phyloP scores from a whole-genome alignment of 1,140 invertebrate species.

The Hylaeus anthracinus region DNA sequence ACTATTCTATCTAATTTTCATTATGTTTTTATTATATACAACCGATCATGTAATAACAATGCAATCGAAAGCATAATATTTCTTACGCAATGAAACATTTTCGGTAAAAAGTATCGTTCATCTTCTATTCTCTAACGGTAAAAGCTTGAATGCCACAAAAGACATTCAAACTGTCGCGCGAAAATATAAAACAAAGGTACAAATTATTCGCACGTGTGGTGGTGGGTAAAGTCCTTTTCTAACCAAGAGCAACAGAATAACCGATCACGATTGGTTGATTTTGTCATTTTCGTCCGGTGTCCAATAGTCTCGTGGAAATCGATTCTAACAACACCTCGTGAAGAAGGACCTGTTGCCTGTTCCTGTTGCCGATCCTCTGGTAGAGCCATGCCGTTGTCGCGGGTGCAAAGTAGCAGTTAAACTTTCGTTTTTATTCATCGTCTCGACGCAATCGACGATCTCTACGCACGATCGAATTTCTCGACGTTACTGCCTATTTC shows the following conservation, averaged over 20 bases:
- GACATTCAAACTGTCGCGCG: conserved; percentile 23
- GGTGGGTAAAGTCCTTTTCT: neutral
- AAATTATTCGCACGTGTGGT: no score
- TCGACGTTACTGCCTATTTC: neutral
- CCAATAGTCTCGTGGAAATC: conserved; percentile 31
- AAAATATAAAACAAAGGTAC: conserved; percentile 3
- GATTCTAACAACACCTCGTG: neutral
- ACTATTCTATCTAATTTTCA: neutral
- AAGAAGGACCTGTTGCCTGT: conserved; percentile 5
- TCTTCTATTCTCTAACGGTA: no score
- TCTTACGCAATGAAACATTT: no score
- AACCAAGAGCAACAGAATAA: neutral
- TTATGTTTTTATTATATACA: neutral
- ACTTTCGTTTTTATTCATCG: neutral
- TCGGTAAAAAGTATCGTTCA: neutral
- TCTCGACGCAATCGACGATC: neutral
- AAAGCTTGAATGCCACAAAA: no score
- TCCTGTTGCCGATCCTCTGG: conserved; percentile 23
- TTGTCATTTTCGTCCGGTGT: conserved; percentile 29
- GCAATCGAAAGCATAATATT: neutral
- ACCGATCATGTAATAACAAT: neutral
- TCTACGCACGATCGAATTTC: neutral
- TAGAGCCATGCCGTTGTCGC: conserved; percentile 1
- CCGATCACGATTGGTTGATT: conserved; percentile 18
- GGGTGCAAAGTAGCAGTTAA: conserved; percentile 9